phyloP scores from a whole-genome alignment of 2,797 vertebrate species.

The Geotria australis region DNA sequence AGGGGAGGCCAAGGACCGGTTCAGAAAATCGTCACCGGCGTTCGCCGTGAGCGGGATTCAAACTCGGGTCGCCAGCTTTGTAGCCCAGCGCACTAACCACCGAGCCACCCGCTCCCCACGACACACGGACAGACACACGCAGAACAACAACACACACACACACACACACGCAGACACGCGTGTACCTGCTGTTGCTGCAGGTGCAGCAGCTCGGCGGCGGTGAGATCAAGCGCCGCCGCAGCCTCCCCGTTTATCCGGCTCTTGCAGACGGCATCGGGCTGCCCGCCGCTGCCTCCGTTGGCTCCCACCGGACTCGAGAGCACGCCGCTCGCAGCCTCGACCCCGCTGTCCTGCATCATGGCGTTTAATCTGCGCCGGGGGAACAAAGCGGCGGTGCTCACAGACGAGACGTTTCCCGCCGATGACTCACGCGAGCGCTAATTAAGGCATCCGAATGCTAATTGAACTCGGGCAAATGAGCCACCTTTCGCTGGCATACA shows the following conservation, averaged over 20 bases:
- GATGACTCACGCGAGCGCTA: too few relatives aligned
- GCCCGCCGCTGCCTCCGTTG: not conserved
- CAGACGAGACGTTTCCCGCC: too few relatives aligned
- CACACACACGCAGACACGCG: not conserved
- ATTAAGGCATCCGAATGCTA: too few relatives aligned
- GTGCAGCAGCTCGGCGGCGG: conserved; percentile 99
- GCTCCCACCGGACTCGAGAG: not conserved
- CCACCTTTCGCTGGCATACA: too few relatives aligned
- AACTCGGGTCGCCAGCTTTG: too few relatives aligned
- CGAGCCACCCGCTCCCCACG: too few relatives aligned
- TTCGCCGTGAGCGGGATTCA: too few relatives aligned
- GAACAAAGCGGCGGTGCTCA: too few relatives aligned
- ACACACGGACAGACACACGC: not conserved
- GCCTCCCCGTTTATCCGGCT: not conserved
- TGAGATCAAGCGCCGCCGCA: conserved; percentile 34
- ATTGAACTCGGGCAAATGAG: too few relatives aligned
- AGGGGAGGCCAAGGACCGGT: too few relatives aligned
- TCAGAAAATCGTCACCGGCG: too few relatives aligned
- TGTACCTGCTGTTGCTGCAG: conserved; percentile 99
- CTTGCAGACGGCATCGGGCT: not conserved
- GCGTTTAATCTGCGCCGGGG: not conserved
- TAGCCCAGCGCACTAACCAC: too few relatives aligned
- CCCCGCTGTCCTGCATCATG: not conserved
- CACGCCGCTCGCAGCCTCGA: not conserved
- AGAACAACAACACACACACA: not conserved